phyloP scores from a whole-genome alignment of 2,797 vertebrate genomes.

The Sebastes goodei region DNA sequence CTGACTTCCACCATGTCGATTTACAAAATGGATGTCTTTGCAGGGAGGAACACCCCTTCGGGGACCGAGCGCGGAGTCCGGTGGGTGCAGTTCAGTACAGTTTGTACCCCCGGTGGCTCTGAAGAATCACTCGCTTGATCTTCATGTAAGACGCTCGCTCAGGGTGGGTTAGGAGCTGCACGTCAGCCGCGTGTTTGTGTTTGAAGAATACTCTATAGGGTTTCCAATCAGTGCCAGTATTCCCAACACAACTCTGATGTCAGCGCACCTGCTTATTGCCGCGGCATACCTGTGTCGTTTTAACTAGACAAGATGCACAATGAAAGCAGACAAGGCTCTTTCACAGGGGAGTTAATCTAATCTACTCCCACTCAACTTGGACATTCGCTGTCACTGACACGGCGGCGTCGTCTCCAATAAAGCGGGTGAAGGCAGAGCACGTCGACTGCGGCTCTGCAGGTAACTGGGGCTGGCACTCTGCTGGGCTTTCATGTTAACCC shows the following conservation, averaged over 20 bases:
- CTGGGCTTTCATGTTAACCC: slow-evolving; percentile 71
- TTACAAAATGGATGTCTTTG: slow-evolving; percentile 62
- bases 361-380: slow-evolving; percentile 73
- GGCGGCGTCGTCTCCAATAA: slow-evolving; percentile 70
- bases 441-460: slow-evolving; percentile 51
- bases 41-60: not conserved
- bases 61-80: not conserved
- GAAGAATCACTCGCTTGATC: slow-evolving; percentile 43
- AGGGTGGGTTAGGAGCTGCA: not conserved
- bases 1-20: slow-evolving; percentile 27
- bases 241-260: slow-evolving; percentile 68
- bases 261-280: slow-evolving; percentile 71
- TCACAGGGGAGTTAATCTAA: slow-evolving; percentile 80
- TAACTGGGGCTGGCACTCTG: slow-evolving; percentile 67
- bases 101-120: slow-evolving; percentile 4
- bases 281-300: slow-evolving; percentile 64
- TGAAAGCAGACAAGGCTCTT: slow-evolving; percentile 76
- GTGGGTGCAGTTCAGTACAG: slow-evolving; percentile 8
- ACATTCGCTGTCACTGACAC: slow-evolving; percentile 75
- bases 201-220: slow-evolving; percentile 60
- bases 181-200: slow-evolving; percentile 55
- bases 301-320: slow-evolving; percentile 76
- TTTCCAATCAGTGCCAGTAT: slow-evolving; percentile 65
- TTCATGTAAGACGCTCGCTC: slow-evolving; percentile 15
- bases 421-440: slow-evolving; percentile 67